phyloP scores from a whole-genome alignment of 2,113 vertebrate genomes.

The Zeus faber region DNA sequence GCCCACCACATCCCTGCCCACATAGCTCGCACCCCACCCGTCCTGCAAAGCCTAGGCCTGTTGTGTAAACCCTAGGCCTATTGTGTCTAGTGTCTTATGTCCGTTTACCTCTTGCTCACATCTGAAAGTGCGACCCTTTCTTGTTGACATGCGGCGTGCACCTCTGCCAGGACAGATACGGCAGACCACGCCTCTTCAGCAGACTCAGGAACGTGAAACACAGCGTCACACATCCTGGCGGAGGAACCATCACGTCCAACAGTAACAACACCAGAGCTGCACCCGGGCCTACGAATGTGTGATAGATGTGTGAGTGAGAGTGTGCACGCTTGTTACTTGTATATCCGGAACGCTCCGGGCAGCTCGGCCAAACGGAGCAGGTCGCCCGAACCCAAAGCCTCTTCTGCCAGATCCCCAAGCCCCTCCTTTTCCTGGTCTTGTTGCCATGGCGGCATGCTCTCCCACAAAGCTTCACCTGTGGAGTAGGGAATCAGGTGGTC shows the following conservation, averaged over 20 bases:
- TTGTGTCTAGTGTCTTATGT: too few relatives aligned
- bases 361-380: constrained; percentile 60
- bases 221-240: constrained; percentile 36
- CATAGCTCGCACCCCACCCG: too few relatives aligned
- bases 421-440: constrained; percentile 49
- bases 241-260: neutral
- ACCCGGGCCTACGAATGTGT: neutral
- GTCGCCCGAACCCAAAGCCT: constrained; percentile 58
- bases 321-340: constrained; percentile 54
- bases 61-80: too few relatives aligned
- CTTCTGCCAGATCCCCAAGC: constrained; percentile 53
- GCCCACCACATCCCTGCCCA: too few relatives aligned
- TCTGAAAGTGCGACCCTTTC: constrained; percentile 54
- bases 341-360: constrained; percentile 71
- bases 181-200: constrained; percentile 63
- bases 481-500: too few relatives aligned
- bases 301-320: neutral
- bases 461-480: constrained; percentile 62
- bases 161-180: constrained; percentile 51
- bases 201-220: constrained; percentile 24
- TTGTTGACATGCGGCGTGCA: constrained; percentile 46
- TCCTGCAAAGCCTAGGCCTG: too few relatives aligned
- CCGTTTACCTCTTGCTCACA: constrained; percentile 59
- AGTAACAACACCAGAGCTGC: neutral
- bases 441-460: constrained; percentile 54